Base-by-base conservation (phyloP, 2,113 vertebrate genomes). In the Dissostichus mawsoni region DNA sequence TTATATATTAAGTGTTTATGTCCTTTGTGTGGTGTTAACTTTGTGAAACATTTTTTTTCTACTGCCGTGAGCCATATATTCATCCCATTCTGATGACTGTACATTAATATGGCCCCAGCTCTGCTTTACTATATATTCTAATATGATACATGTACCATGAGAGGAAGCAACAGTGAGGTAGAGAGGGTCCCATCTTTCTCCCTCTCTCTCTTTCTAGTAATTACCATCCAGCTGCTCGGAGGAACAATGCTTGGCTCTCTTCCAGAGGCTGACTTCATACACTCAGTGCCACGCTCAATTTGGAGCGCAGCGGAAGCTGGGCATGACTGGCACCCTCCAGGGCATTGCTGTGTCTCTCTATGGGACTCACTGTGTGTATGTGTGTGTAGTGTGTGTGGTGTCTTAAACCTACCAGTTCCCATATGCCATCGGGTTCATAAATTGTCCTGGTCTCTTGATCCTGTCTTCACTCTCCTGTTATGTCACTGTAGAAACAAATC, bases 181-280 rank as follows among this genome's bases (percentile, higher is more conserved):
- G 81, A 76, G 58, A 71, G 78, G 82, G 65, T 67, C 29, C 79
- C 36, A 58, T 44, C 20, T 36, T 52, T 56, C 55, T 18, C 52
- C 18, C 36, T 47, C 58, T 58, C 72, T 52, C 74, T 29, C 68
- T 12, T 76, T 71, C 68, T 56, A 71, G 89, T 89, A 92, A 91
- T 92, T 88, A 91, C 87, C 83, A 88, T 92, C 92, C 93, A 93
- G 90, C 92, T 93, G 92, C 92, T 91, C 47, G 47, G 64, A 78
- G 87, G 90, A 92, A 94, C 93, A 93, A 94, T 91, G 87, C 82
- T 74, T 92, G 93, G 92, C 92, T 81, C 83, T 93, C 90, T 91
- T 92, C 93, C 92, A 93, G 86, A 58, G 79, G 79, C 89, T 91
- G 92, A 94, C 89, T 94, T 93, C 89, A 92, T 91, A 92, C 83